Evolutionary conservation across 23 tunicate genomes (phyloP), one percentile per base, ranked within the genome.

Genomic region (Trididemnum miniatum): DNA sequence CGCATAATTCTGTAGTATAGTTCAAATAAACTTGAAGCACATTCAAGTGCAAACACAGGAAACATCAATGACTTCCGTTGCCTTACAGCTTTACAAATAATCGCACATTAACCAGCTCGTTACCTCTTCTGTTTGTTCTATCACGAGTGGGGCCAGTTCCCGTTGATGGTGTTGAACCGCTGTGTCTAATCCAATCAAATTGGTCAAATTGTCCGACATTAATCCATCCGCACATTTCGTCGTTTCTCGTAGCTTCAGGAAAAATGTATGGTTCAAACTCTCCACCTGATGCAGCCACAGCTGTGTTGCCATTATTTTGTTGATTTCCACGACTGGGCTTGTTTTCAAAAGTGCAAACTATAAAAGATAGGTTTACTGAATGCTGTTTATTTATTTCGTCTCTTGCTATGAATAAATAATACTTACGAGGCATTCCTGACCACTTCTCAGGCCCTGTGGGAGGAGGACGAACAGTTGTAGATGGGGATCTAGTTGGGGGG

Each of bases 261-360:
- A 20, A 62, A 5, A 25, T n/a, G 22, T 62, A 62, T 12, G 67
- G 29, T 4, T 26, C 67, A 20, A 62, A 12, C 15, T 62, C 67
- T 4, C 22, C 4, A 4, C 26, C 5, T 4, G 67, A 62, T 62
- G 54, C 15, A 7, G 54, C 54, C 12, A 9, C 12, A 7, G 54
- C 54, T 44, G 15, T 44, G n/a, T n/a, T n/a, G n/a, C n/a, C n/a
- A n/a, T n/a, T n/a, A 44, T 15, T 44, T 44, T 9, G 54, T 44
- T 44, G 54, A 44, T 44, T 44, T 9, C 15, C 54, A 44, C 12
- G 15, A 7, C 12, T 7, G 15, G 54, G 15, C 2, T 1, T 31
- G 1, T 31, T 51, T 37, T 71, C 92, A 50, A 92, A 92, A n/a
- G 97, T 87, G 65, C 97, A 92, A 36, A 87, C 97, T 92, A 89